Percentiles rank a stretch among this genome's conserved stretches.
phyloP scores from a whole-genome alignment of 92 coral and sea anemone genomes.

The Porites lobata region DNA sequence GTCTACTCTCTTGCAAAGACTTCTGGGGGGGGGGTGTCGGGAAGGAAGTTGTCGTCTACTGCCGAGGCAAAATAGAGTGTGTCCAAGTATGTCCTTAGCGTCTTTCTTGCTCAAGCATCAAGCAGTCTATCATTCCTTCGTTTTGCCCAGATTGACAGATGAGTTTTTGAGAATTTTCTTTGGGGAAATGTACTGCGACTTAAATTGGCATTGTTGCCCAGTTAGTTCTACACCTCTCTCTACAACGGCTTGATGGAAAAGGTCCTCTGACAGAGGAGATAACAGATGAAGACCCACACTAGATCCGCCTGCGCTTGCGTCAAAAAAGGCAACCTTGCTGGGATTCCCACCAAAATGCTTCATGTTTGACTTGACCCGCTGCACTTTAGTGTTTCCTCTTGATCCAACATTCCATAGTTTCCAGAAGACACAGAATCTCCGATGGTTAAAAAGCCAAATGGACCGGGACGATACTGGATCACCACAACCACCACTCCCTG shows the following conservation, averaged over 20 bases:
- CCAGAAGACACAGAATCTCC: no score
- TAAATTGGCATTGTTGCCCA: slow-evolving; percentile 27
- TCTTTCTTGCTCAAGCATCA: slow-evolving; percentile 32
- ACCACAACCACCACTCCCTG: slow-evolving; percentile 50
- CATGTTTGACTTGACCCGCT: slow-evolving; percentile 59
- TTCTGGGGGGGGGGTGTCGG: no score
- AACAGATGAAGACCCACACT: slow-evolving; percentile 77
- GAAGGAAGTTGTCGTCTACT: slow-evolving; percentile 52
- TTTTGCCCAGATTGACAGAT: slow-evolving; percentile 26
- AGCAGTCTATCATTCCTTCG: background rate
- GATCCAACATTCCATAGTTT: no score
- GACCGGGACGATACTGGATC: slow-evolving; percentile 52
- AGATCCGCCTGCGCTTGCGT: slow-evolving; percentile 83
- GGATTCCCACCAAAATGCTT: slow-evolving; percentile 74
- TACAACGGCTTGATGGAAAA: slow-evolving; percentile 77
- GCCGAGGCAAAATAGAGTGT: slow-evolving; percentile 44
- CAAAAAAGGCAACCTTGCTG: slow-evolving; percentile 75
- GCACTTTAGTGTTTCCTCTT: slow-evolving; percentile 54
- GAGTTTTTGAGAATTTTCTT: slow-evolving; percentile 29
- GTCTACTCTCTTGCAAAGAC: no score
- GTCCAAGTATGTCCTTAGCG: slow-evolving; percentile 38
- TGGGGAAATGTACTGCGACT: slow-evolving; percentile 31
- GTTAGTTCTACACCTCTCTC: slow-evolving; percentile 52
- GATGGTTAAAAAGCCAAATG: background rate
- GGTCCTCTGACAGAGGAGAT: slow-evolving; percentile 74